Evolutionary conservation across 2,888 invertebrate genomes (phyloP).

Genomic region (Parnassius apollo): DNA sequence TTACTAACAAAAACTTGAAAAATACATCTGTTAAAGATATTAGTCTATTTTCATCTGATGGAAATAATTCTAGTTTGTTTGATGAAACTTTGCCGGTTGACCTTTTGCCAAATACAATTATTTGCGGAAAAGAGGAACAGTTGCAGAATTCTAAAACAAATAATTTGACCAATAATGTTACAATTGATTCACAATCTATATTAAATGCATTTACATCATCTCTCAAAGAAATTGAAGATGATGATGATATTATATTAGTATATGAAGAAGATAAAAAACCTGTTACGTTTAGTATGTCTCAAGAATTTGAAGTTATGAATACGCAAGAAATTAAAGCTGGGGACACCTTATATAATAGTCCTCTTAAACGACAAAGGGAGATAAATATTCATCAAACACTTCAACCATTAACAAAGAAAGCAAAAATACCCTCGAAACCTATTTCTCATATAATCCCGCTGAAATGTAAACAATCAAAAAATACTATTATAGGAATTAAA

Average conservation of each 20-base stretch:
- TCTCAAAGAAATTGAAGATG: slow-evolving; percentile 51
- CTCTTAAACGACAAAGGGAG: slow-evolving; percentile 48
- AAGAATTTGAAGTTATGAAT: slow-evolving; percentile 45
- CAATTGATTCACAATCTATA: slow-evolving; percentile 52
- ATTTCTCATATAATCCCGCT: slow-evolving; percentile 28
- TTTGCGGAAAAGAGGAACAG: slow-evolving; percentile 53
- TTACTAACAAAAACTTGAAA: slow-evolving; percentile 26
- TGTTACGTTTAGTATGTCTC: slow-evolving; percentile 31
- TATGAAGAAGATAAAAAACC: slow-evolving; percentile 56
- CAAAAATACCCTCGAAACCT: slow-evolving; percentile 36
- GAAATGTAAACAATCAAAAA: slow-evolving; percentile 22
- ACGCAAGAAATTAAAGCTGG: slow-evolving; percentile 42
- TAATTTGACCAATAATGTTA: slow-evolving; percentile 32
- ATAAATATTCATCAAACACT: slow-evolving; percentile 28
- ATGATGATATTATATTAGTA: slow-evolving; percentile 63
- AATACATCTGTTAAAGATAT: slow-evolving; percentile 52
- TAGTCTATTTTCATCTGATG: slow-evolving; percentile 71
- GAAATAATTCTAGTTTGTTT: slow-evolving; percentile 78
- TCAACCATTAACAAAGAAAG: slow-evolving; percentile 46
- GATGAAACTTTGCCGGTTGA: slow-evolving; percentile 81
- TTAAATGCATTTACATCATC: slow-evolving; percentile 58
- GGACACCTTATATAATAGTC: slow-evolving; percentile 44
- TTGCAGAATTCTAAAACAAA: slow-evolving; percentile 27
- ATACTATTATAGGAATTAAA: slow-evolving; percentile 33
- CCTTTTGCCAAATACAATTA: slow-evolving; percentile 68